Percentiles rank a stretch among this genome's conserved stretches.
Evolutionary conservation across 2,888 invertebrate genomes (phyloP).

Genomic region (Serrognathus titanus): DNA sequence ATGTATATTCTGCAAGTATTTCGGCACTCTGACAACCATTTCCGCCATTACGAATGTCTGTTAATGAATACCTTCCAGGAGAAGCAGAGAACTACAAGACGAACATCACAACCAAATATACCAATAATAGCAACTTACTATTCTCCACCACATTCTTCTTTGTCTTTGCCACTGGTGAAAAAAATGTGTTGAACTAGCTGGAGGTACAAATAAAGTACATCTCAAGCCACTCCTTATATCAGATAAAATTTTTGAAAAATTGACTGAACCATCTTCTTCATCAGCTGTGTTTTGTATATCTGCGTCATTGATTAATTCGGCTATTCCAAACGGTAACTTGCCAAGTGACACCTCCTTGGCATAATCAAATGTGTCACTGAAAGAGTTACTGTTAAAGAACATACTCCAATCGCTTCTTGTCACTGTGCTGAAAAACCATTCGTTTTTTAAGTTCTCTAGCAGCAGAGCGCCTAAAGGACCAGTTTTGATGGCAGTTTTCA

Average conservation of each 20-base stretch:
- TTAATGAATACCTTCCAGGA: constrained; percentile 66
- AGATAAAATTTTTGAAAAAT: constrained; percentile 28
- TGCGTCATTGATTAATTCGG: constrained; percentile 29
- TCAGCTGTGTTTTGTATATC: constrained; percentile 15
- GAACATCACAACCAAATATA: constrained; percentile 1
- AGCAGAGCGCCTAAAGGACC: constrained; percentile 55
- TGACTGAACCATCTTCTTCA: constrained; percentile 15
- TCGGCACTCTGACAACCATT: constrained; percentile 52
- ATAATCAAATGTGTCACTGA: constrained; percentile 39
- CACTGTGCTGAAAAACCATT: constrained; percentile 54
- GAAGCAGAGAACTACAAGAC: constrained; percentile 60
- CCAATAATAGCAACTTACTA: constrained; percentile 48
- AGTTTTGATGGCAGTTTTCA: constrained; percentile 24
- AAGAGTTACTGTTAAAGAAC: constrained; percentile 42
- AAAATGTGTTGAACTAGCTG: constrained; percentile 56
- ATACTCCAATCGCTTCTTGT: constrained; percentile 52
- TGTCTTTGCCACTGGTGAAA: constrained; percentile 75
- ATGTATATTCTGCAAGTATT: constrained; percentile 63
- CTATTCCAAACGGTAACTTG: constrained; percentile 50
- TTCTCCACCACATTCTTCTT: constrained; percentile 83
- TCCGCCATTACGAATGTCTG: constrained; percentile 55
- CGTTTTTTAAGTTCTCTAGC: constrained; percentile 53
- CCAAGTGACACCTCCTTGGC: constrained; percentile 42
- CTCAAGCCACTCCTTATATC: constrained; percentile 33
- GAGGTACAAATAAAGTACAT: constrained; percentile 50